Conservation (phyloP, 2,888 invertebrate genomes). For the Andrena fulva region DNA sequence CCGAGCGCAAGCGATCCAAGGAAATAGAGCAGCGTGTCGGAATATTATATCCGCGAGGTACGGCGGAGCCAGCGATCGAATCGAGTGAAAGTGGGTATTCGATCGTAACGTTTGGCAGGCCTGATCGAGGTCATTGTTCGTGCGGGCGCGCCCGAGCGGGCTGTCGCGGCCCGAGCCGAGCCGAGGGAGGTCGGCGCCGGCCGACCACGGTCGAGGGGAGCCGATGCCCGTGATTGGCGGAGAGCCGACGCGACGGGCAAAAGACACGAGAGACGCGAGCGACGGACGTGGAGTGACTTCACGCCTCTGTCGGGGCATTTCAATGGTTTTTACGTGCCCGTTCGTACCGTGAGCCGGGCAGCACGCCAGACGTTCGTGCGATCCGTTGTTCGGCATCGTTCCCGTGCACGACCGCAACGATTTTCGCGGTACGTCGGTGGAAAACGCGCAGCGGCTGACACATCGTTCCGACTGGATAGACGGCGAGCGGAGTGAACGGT, state of each 20-base stretch:
- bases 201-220: constrained; percentile 54
- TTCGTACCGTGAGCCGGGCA: constrained; percentile 51
- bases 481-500: constrained; percentile 38
- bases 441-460: constrained; percentile 73
- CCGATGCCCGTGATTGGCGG: constrained; percentile 62
- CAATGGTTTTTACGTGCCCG: constrained; percentile 66
- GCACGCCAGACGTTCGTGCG: constrained; percentile 30
- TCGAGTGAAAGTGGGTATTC: constrained; percentile 45
- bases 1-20: background rate
- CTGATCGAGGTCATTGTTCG: constrained; percentile 77
- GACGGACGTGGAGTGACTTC: constrained; percentile 76
- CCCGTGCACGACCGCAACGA: background rate
- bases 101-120: constrained; percentile 64
- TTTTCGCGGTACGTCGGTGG: constrained; percentile 35
- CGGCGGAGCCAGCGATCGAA: constrained; percentile 12
- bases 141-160: constrained; percentile 67
- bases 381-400: constrained; percentile 11
- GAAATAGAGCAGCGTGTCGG: background rate
- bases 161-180: constrained; percentile 17
- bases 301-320: constrained; percentile 69
- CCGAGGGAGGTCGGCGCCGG: constrained; percentile 46
- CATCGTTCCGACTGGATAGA: constrained; percentile 61
- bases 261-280: constrained; percentile 71
- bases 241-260: constrained; percentile 61
- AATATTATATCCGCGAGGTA: constrained; percentile 18